Evolutionary conservation across 2,113 vertebrate species (phyloP), one percentile per base, ranked within the genome.

Genomic region (Solea senegalensis): DNA sequence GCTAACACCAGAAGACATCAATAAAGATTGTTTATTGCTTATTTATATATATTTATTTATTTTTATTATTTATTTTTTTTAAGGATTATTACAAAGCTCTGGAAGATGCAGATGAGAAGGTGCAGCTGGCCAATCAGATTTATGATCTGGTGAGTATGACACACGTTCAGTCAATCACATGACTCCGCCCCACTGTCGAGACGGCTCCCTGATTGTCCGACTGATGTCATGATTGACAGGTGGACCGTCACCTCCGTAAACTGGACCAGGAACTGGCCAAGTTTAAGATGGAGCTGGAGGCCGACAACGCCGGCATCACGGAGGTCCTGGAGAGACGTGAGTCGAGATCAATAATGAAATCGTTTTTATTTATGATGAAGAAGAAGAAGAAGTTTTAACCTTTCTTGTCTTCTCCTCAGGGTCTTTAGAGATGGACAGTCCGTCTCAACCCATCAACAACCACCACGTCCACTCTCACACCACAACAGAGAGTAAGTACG

Each of bases 271-370:
- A 99, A 80, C 94, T 99, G 1, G 97, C 97, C 74, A 99, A 99
- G 86, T 99, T 99, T 85, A 99, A 99, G 94, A 99, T 99, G 98
- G 97, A 99, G 84, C 94, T 99, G 84, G 98, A 99, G 93, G 98
- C 98, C 8, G 98, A 99, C 92, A 99, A 99, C 74, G 98, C 98
- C 65, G 98, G 98, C 64, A 99, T 99, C 92, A 99, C 98, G 1
- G 98, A 99, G 92, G 95, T 99, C 91, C 81, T 99, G 86, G 98
- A 99, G 92, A 95, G 97, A 92, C 92, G 98, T 67, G 2, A 11
- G 65, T 66, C 10, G 21, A 21, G 21, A 34, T 34, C 34, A 6
- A 34, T 34, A 4, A 4, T 34, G 5, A 34, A 6, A 34, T 34
- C 28, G 5, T 34, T 2, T 34, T 34, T 34, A 6, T 34, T 34